Evolutionary conservation across 2,797 vertebrate genomes (phyloP).

Genomic region (Microctenopoma steveboyesi): DNA sequence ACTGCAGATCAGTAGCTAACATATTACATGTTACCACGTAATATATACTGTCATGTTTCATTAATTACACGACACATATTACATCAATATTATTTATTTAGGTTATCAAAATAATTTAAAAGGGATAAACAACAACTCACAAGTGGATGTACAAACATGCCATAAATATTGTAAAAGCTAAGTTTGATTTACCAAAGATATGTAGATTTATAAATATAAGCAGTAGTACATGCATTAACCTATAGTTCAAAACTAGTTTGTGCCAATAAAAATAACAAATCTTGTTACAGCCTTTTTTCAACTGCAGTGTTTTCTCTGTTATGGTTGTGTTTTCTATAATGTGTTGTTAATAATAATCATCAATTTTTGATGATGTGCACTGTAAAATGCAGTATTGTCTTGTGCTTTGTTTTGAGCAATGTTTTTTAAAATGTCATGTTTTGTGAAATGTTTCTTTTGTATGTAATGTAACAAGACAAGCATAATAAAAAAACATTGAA

Average conservation of each 20-base stretch:
- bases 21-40: background rate
- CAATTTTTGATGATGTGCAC: no score
- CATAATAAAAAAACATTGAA: no score
- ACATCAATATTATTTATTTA: conserved; percentile 50
- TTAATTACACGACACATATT: no score
- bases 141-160: conserved; percentile 48
- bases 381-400: no score
- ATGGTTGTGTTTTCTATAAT: no score
- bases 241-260: background rate
- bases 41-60: background rate
- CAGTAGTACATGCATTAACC: conserved; percentile 6
- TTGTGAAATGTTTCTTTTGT: no score
- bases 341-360: no score
- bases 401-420: no score
- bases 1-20: no score
- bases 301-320: no score
- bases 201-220: background rate
- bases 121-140: conserved; percentile 24
- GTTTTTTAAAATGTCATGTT: no score
- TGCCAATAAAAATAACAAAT: conserved; percentile 1
- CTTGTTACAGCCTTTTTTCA: background rate
- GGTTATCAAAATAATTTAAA: conserved; percentile 44
- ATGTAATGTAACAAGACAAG: no score
- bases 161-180: conserved; percentile 35
- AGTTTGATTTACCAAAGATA: conserved; percentile 20